These are phyloP conservation scores for Phocides pigmalion DNA, from an alignment of 1,140 invertebrate genomes.

Conservation along the genomic window DNA sequence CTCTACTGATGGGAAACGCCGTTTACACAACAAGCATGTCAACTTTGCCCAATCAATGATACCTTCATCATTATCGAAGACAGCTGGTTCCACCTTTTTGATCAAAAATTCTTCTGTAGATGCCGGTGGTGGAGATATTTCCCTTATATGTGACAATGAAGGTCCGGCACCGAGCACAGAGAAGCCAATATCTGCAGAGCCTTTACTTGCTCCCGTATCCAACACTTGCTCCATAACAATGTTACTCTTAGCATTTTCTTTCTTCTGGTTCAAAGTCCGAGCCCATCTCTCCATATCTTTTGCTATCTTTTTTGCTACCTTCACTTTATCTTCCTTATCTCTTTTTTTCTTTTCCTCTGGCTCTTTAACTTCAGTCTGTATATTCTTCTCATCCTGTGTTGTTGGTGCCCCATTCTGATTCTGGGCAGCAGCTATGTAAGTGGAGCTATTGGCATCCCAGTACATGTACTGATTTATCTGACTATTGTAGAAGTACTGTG, in stretches of 20 bases:
- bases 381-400: slow-evolving; percentile 52
- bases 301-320: slow-evolving; percentile 98
- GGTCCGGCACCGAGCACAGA: slow-evolving; percentile 89
- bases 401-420: slow-evolving; percentile 73
- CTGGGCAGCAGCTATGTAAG: slow-evolving; percentile 90
- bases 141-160: slow-evolving; percentile 82
- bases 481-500: slow-evolving; percentile 97
- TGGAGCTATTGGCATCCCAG: slow-evolving; percentile 94
- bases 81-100: slow-evolving; percentile 82
- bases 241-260: slow-evolving; percentile 91
- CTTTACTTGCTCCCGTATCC: slow-evolving; percentile 81
- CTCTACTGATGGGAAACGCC: slow-evolving; percentile 96
- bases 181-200: slow-evolving; percentile 95
- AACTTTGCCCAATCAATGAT: slow-evolving; percentile 94
- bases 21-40: slow-evolving; percentile 97
- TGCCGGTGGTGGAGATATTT: slow-evolving; percentile 62
- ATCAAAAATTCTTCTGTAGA: slow-evolving; percentile 84
- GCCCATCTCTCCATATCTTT: slow-evolving; percentile 99
- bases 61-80: slow-evolving; percentile 86
- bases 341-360: slow-evolving; percentile 84
- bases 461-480: slow-evolving; percentile 96
- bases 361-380: slow-evolving; percentile 52
- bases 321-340: slow-evolving; percentile 94
- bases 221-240: slow-evolving; percentile 84
- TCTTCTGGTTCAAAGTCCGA: slow-evolving; percentile 98